Base-by-base conservation (phyloP, 2,113 vertebrate species). In the Syngnathoides biaculeatus region DNA sequence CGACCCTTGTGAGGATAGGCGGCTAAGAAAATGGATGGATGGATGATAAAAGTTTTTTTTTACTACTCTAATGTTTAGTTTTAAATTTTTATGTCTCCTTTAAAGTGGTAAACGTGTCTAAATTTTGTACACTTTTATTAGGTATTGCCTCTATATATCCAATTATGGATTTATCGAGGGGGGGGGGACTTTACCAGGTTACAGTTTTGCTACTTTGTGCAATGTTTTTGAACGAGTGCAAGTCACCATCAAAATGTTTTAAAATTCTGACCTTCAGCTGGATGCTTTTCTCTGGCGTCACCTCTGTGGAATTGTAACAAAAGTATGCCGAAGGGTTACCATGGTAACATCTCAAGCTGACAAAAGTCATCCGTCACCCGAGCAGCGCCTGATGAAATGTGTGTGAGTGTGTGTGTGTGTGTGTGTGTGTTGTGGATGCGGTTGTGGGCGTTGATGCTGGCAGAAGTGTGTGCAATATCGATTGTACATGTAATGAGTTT, bases 401-500 rank as follows among this genome's bases (percentile, higher is more conserved):
- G 65, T 71, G 80, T 40, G 30, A 3, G 30, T 35, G 30, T 5
- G 30, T 64, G 39, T 73, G 65, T 71, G 80, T 67, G 64, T 63
- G 62, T 62, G 58, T 24, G 75, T 40, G 72, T 64, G 63, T 62
- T 27, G 64, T 67, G 77, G 64, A 63, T 65, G 64, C 68, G 66
- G 71, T 45, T 48, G 17, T 47, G 60, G 69, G 52, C 69, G 38
- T 61, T 70, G 76, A 67, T 52, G 72, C 71, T 71, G 74, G 74
- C 77, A 83, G 74, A 80, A 89, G 84, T 87, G 82, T 79, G 82
- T 77, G 84, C 75, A 81, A 76, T 88, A 91, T 90, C 82, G 83
- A 90, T 88, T 82, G 85, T 86, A 83, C 87, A 85, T 88, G 88
- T 89, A 88, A 90, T 89, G 80, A 88, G 83, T 86, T 87, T 89